Evolutionary conservation across 30 jellyfish, hydroid and myxozoan genomes (phyloP).

Genomic region (Aurelia coerulea): DNA sequence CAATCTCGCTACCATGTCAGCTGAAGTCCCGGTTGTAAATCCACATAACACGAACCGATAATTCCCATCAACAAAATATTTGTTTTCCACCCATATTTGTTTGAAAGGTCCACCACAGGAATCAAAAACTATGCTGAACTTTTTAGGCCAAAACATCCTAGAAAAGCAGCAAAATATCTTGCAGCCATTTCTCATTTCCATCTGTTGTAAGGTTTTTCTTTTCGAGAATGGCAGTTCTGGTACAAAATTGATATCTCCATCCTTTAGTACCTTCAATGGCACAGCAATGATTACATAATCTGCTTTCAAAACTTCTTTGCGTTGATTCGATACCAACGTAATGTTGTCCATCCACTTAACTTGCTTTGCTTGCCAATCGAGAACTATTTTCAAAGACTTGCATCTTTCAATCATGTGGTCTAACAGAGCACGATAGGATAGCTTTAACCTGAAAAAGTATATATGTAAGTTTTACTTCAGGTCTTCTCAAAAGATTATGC

Average conservation of each 20-base stretch:
- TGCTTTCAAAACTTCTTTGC: not conserved
- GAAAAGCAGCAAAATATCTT: slow-evolving; percentile 56
- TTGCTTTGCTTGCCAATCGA: slow-evolving; percentile 53
- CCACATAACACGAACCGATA: slow-evolving; percentile 39
- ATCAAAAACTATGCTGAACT: not conserved
- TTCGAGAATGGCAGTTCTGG: slow-evolving; percentile 32
- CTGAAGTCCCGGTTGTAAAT: slow-evolving; percentile 53
- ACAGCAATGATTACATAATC: slow-evolving; percentile 41
- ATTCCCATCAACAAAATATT: slow-evolving; percentile 7
- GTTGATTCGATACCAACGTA: not conserved
- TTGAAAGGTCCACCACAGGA: slow-evolving; percentile 21
- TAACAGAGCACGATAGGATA: slow-evolving; percentile 14
- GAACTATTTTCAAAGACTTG: slow-evolving; percentile 3
- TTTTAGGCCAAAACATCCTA: slow-evolving; percentile 46
- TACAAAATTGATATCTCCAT: slow-evolving; percentile 35
- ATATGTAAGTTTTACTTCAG: too few relatives aligned
- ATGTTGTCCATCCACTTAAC: slow-evolving; percentile 23
- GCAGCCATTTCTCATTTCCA: slow-evolving; percentile 74
- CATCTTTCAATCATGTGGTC: slow-evolving; percentile 25
- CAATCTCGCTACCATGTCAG: slow-evolving; percentile 16
- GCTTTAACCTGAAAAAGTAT: slow-evolving; percentile 37
- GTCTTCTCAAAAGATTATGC: too few relatives aligned
- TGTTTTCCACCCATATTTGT: slow-evolving; percentile 60
- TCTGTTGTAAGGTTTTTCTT: slow-evolving; percentile 1
- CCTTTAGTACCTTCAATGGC: slow-evolving; percentile 55